Conservation (phyloP, 2,113 vertebrate genomes). For the Hyaena hyaena region DNA sequence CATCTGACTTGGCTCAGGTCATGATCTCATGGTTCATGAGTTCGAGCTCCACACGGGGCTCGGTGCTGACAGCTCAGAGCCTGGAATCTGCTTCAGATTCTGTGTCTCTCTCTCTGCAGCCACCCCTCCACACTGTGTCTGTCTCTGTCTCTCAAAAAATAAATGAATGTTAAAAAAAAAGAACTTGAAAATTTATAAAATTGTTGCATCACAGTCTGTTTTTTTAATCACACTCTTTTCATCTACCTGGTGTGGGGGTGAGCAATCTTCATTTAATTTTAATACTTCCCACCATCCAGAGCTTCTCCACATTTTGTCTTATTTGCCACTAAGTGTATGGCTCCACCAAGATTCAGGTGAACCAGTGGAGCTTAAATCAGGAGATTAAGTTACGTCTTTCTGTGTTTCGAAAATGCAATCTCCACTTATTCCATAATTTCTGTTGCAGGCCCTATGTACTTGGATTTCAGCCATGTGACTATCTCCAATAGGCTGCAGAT, state of each 20-base stretch:
- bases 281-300: not conserved
- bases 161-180: too few species aligned
- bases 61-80: too few species aligned
- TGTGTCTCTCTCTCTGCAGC: too few species aligned
- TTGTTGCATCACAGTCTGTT: not conserved
- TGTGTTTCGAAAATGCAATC: conserved; percentile 65
- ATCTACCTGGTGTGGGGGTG: not conserved
- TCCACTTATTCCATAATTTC: conserved; percentile 56
- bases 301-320: not conserved
- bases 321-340: not conserved
- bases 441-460: not conserved
- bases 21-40: too few species aligned
- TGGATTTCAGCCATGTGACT: not conserved
- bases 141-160: too few species aligned
- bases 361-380: conserved; percentile 15
- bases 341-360: conserved; percentile 1
- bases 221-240: not conserved
- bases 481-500: not conserved
- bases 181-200: not conserved
- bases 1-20: too few species aligned
- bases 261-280: not conserved
- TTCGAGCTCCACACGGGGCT: too few species aligned
- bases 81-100: too few species aligned
- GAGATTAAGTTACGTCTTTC: conserved; percentile 28
- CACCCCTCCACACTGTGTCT: too few species aligned